phyloP scores from a whole-genome alignment of 2,888 invertebrate genomes.

The Endotricha flammealis region DNA sequence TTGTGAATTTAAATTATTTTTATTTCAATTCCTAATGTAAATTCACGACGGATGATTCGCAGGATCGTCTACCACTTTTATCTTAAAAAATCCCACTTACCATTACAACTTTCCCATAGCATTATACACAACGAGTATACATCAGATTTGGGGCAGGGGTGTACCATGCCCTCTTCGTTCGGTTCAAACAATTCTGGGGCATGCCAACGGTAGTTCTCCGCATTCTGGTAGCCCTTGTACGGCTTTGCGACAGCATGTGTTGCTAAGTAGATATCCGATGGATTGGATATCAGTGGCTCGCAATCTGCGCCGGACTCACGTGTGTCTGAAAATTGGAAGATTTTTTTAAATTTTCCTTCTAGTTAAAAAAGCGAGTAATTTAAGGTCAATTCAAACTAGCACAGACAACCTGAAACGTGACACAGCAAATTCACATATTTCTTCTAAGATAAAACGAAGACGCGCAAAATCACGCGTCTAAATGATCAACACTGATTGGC shows the following conservation, averaged over 20 bases:
- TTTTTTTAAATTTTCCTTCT: too few species aligned
- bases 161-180: constrained; percentile 45
- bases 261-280: constrained; percentile 50
- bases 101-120: constrained; percentile 69
- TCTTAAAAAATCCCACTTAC: constrained; percentile 38
- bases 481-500: too few species aligned
- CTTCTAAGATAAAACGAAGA: too few species aligned
- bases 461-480: too few species aligned
- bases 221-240: constrained; percentile 37
- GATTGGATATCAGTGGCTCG: constrained; percentile 52
- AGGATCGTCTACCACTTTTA: constrained; percentile 2
- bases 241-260: constrained; percentile 40
- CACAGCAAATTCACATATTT: too few species aligned
- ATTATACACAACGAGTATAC: constrained; percentile 62
- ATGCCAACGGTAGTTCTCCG: constrained; percentile 57
- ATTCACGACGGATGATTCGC: too few species aligned
- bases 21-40: too few species aligned
- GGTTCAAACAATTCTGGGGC: constrained; percentile 65
- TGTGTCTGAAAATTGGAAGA: constrained; percentile 43
- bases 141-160: constrained; percentile 57
- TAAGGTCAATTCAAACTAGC: too few species aligned
- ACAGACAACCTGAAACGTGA: too few species aligned
- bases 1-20: too few species aligned
- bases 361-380: too few species aligned
- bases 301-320: constrained; percentile 37